Evolutionary conservation across 2,888 invertebrate genomes (phyloP).

Genomic region (Andrena marginata): DNA sequence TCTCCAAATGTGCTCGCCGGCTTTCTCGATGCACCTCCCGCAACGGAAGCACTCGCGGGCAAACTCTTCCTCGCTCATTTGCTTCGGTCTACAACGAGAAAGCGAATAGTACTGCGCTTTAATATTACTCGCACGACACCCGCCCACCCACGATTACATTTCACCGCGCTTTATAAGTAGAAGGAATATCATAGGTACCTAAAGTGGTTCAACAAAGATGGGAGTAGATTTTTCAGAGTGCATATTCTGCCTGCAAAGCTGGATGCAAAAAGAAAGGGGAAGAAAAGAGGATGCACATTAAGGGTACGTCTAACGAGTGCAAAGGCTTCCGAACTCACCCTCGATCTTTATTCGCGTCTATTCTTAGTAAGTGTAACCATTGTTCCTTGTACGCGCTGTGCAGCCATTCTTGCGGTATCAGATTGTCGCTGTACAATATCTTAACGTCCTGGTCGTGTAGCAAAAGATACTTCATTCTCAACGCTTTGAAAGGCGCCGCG

Average conservation of each 20-base stretch:
- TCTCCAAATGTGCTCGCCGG: slow-evolving; percentile 90
- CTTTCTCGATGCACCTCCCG: slow-evolving; percentile 88
- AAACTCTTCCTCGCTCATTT: slow-evolving; percentile 85
- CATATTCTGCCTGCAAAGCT: slow-evolving; percentile 76
- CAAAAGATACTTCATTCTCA: slow-evolving; percentile 89
- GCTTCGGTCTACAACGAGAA: slow-evolving; percentile 82
- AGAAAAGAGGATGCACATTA: slow-evolving; percentile 39
- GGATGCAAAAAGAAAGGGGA: slow-evolving; percentile 48
- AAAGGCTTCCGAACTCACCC: slow-evolving; percentile 86
- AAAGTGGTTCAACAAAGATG: slow-evolving; percentile 61
- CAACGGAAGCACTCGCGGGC: slow-evolving; percentile 87
- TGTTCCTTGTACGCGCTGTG: slow-evolving; percentile 88
- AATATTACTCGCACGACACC: background rate
- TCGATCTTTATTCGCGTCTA: slow-evolving; percentile 90
- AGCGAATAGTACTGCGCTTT: background rate
- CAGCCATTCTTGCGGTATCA: slow-evolving; percentile 90
- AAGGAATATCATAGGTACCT: slow-evolving; percentile 66
- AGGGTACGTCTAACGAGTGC: slow-evolving; percentile 5
- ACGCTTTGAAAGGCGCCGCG: slow-evolving; percentile 87
- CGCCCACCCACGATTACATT: background rate
- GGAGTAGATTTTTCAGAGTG: slow-evolving; percentile 62
- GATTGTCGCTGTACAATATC: slow-evolving; percentile 88
- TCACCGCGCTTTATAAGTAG: background rate
- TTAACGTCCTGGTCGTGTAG: slow-evolving; percentile 90
- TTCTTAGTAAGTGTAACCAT: slow-evolving; percentile 89